Evolutionary conservation across 1,140 invertebrate species (phyloP), one percentile per base, ranked within the genome.

Genomic region (Pomacea maculata): DNA sequence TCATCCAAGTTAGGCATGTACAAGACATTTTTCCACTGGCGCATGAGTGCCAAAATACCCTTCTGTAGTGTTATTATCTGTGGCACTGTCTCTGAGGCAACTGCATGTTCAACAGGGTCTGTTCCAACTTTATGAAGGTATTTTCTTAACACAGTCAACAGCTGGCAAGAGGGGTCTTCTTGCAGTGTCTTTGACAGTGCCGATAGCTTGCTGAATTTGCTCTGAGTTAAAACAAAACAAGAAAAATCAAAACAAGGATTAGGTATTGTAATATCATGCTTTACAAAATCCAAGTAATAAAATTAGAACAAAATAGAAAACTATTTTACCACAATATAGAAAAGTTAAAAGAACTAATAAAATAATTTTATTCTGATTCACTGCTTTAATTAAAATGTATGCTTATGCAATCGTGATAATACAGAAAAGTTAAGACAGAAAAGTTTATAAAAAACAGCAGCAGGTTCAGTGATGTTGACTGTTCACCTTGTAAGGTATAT

Each of bases 21-120:
- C 5, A 99, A 92, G 8, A 97, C 95, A 90, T 97, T 98, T 91
- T 99, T 99, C 97, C 97, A 99, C 89, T 99, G 97, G 6, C 97
- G 94, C 86, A 96, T 97, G 29, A 99, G 89, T 71, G 97, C 96
- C 88, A 97, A 95, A 29, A 98, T 94, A n/a, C 96, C 96, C 94
- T 96, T 91, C 85, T 97, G 93, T n/a, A 99, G 92, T 1, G 95
- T 98, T 78, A 95, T 96, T 11, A 98, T 92, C 76, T 96, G 95
- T 17, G 97, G 97, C 65, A 98, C 93, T 87, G 96, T 95, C 25
- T 94, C 92, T 85, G 96, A 95, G 83, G 94, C 93, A n/a, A 98
- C 93, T 90, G 97, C 96, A 7, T 93, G 93, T 92, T 98, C 97
- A 80, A 98, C 95, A 17, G 93, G 93, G 12, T 93, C 91, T 0